Evolutionary conservation across 2,797 vertebrate genomes (phyloP), one percentile per base, ranked within the genome.

Genomic region (Gadopsis marmoratus): DNA sequence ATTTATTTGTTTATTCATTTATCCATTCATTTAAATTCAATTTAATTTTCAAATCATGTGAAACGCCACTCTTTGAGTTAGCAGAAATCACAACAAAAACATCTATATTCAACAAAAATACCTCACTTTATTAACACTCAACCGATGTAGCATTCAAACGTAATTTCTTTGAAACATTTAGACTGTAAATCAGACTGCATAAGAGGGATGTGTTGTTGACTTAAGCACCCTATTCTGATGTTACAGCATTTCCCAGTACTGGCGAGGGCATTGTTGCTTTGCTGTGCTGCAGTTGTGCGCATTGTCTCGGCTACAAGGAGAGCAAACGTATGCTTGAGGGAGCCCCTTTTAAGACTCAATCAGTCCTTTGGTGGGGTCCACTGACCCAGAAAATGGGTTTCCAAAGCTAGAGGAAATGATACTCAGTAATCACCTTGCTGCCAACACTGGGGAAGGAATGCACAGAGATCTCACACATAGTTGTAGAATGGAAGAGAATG

Each of bases 321-420:
- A 56, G 86, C 79, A 86, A 86, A 90, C 83, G 87, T 91, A 91
- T 77, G 90, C 90, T 67, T 91, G 92, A 92, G 89, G 92, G 87
- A 92, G 88, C 91, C 88, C 81, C 92, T 92, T 95, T 95, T 95
- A 97, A 96, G 95, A 95, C 85, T 93, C 85, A 92, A 96, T 97
- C 96, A 96, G 95, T 89, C 93, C 90, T 96, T 97, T 95, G 91
- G 93, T 90, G 92, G 93, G 92, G 95, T 96, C 95, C 95, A 92
- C 91, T 96, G 96, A 97, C 96, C 96, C 95, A 95, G 96, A 96
- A 97, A 97, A 97, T 96, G 92, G 95, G 94, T 96, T 96, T 95
- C 95, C 86, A 94, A 92, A 92, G 94, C 85, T 65, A 94, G 91
- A 97, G 97, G 96, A 97, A 97, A 96, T 96, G 95, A 97, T 96